These are phyloP conservation scores for Lottia gigantea DNA, from an alignment of 2,888 invertebrate species.

Conservation along the genomic window DNA sequence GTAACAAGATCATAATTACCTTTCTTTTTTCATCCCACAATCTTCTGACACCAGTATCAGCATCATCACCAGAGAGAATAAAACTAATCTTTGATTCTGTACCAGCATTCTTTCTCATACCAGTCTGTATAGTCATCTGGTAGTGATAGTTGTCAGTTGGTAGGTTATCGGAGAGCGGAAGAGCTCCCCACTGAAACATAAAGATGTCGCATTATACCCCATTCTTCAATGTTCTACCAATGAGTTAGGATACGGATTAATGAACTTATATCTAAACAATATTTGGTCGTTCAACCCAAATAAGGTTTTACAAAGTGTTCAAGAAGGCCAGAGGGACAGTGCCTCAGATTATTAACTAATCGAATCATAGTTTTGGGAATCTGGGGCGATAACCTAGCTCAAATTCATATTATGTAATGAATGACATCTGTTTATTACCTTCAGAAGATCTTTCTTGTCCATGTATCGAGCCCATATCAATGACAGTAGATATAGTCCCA, in stretches of 20 bases:
- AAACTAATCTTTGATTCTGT: conserved; percentile 64
- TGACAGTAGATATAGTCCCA: conserved; percentile 59
- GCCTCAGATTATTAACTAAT: no score
- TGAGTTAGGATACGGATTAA: no score
- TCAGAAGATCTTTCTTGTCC: conserved; percentile 66
- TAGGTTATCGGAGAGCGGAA: conserved; percentile 69
- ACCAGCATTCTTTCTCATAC: conserved; percentile 58
- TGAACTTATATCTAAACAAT: no score
- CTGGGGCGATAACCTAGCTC: no score
- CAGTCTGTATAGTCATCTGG: conserved; percentile 69
- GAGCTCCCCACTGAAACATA: conserved; percentile 68
- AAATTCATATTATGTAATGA: no score
- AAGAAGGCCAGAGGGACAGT: no score
- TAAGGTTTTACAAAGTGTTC: no score
- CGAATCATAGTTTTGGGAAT: no score
- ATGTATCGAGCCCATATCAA: conserved; percentile 62
- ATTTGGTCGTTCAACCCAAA: no score
- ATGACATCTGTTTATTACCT: conserved; percentile 41
- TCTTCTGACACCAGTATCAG: conserved; percentile 64
- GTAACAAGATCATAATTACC: conserved; percentile 38
- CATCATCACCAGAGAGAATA: conserved; percentile 64
- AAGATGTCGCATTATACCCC: no score
- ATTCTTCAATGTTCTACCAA: no score
- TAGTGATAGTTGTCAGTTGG: conserved; percentile 69
- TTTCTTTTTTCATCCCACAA: conserved; percentile 64